Conservation (phyloP, 2,888 invertebrate species). For the Synergus laeviventris region DNA sequence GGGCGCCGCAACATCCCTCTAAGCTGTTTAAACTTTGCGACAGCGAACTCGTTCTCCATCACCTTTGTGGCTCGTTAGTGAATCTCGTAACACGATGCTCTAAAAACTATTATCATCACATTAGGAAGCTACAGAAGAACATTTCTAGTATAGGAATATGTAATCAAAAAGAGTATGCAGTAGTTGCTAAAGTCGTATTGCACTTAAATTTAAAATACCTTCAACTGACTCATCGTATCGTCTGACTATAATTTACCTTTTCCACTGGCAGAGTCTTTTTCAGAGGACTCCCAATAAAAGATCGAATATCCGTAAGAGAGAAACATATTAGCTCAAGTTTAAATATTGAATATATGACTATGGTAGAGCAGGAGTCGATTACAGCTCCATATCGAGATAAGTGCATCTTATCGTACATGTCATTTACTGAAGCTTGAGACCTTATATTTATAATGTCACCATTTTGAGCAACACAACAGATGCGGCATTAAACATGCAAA, state of each 20-base stretch:
- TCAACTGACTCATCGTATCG: background rate
- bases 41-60: slow-evolving; percentile 51
- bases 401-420: slow-evolving; percentile 44
- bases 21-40: slow-evolving; percentile 72
- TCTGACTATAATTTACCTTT: background rate
- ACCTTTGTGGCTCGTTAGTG: slow-evolving; percentile 60
- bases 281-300: background rate
- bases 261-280: background rate
- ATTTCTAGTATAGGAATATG: background rate
- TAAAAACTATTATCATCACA: slow-evolving; percentile 10
- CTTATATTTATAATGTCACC: slow-evolving; percentile 60
- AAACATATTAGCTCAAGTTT: slow-evolving; percentile 2
- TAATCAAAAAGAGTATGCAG: background rate
- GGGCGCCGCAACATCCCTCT: slow-evolving; percentile 72
- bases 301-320: background rate
- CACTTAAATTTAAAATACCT: background rate
- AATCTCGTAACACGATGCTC: slow-evolving; percentile 14
- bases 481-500: slow-evolving; percentile 70
- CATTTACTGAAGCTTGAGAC: slow-evolving; percentile 48
- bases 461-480: slow-evolving; percentile 61
- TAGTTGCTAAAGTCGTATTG: too few relatives aligned
- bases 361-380: background rate
- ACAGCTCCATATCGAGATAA: slow-evolving; percentile 19
- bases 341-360: slow-evolving; percentile 5
- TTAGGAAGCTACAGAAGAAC: background rate